Percentiles rank a stretch among this genome's conserved stretches.
These are phyloP conservation scores for Coendou prehensilis DNA, from an alignment of 2,797 vertebrate genomes.

Conservation along the genomic window DNA sequence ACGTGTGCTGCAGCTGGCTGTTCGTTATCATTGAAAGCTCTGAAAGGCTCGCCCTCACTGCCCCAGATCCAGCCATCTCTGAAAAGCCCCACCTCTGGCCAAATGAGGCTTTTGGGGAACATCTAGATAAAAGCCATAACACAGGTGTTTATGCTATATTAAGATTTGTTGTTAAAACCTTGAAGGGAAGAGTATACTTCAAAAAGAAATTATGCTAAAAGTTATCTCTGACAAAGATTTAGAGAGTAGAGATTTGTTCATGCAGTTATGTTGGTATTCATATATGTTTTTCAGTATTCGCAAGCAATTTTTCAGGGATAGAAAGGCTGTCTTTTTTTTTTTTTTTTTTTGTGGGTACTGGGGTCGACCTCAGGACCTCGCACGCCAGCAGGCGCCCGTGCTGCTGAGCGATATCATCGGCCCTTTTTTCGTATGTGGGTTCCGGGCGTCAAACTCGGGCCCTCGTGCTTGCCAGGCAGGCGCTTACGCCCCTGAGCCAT, in stretches of 20 bases:
- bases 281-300: background rate
- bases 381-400: no score
- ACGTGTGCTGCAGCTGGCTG: background rate
- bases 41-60: background rate
- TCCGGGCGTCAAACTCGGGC: no score
- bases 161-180: constrained; percentile 20
- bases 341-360: no score
- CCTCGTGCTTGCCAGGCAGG: no score
- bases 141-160: background rate
- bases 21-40: background rate
- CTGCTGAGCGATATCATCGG: no score
- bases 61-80: background rate
- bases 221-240: constrained; percentile 5
- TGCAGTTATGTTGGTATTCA: background rate
- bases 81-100: background rate
- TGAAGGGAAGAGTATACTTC: constrained; percentile 17
- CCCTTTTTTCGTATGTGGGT: no score
- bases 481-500: no score
- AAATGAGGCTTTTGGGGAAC: background rate
- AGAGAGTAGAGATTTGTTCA: background rate
- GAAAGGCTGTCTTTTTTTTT: background rate
- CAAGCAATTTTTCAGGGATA: background rate
- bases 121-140: background rate
- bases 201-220: constrained; percentile 31
- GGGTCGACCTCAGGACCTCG: no score